These are phyloP conservation scores for Metopia argyrocephala DNA, from an alignment of 2,888 invertebrate genomes.

Conservation along the genomic window DNA sequence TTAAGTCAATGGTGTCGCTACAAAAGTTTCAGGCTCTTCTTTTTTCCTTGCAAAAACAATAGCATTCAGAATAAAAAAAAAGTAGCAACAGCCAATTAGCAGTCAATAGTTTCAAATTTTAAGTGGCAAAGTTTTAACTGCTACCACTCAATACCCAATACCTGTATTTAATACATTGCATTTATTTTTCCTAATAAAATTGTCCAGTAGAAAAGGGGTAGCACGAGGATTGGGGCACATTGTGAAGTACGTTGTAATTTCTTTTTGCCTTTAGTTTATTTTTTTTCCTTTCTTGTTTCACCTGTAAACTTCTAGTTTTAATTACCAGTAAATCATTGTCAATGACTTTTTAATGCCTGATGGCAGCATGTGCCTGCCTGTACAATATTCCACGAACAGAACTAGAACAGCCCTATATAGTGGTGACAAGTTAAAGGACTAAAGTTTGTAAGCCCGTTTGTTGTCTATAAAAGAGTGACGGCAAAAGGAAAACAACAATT, in stretches of 20 bases:
- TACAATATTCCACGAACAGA: not conserved
- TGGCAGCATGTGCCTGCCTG: conserved; percentile 36
- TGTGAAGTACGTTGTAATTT: not conserved
- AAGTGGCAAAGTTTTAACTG: conserved; percentile 43
- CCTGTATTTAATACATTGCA: not conserved
- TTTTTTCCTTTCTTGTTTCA: not conserved
- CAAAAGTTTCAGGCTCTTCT: not conserved
- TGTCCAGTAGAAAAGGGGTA: conserved; percentile 6
- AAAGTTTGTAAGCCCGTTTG: not conserved
- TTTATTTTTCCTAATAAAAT: conserved; percentile 35
- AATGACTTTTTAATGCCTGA: conserved; percentile 60
- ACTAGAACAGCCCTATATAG: not conserved
- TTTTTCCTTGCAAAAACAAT: not conserved
- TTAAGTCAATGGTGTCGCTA: not conserved
- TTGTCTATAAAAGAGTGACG: too few relatives aligned
- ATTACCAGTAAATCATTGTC: conserved; percentile 60
- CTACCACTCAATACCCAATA: not conserved
- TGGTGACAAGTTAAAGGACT: not conserved
- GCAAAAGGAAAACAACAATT: too few relatives aligned
- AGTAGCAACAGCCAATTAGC: not conserved
- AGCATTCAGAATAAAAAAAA: not conserved
- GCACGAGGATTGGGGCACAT: too few relatives aligned
- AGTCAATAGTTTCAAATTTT: conserved; percentile 55
- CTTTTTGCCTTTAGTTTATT: not conserved
- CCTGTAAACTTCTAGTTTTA: conserved; percentile 49